These are phyloP conservation scores for Palythoa grandis DNA, from an alignment of 92 coral and sea anemone species.

Conservation along the genomic window DNA sequence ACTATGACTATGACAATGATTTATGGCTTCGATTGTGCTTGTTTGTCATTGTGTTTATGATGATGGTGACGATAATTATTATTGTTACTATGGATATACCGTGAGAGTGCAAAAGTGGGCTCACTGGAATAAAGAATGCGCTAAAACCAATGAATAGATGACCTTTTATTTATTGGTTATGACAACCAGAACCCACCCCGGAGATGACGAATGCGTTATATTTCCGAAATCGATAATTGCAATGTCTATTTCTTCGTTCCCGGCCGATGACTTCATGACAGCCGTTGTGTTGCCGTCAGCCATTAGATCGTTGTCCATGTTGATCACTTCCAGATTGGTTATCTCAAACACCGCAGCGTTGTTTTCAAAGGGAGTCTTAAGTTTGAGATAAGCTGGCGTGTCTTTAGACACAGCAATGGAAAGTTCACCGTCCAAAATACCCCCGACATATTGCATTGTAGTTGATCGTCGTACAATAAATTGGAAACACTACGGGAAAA, in stretches of 20 bases:
- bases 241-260: slow-evolving; percentile 54
- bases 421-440: background rate
- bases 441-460: slow-evolving; percentile 4
- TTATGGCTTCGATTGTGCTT: too few relatives aligned
- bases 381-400: slow-evolving; percentile 32
- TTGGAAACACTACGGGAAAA: slow-evolving; percentile 21
- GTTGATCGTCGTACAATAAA: slow-evolving; percentile 7
- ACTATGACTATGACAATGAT: too few relatives aligned
- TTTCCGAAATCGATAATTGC: slow-evolving; percentile 64
- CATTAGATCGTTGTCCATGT: slow-evolving; percentile 26
- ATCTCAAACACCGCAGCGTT: slow-evolving; percentile 60
- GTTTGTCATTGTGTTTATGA: too few relatives aligned
- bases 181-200: background rate
- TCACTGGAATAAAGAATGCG: background rate
- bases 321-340: slow-evolving; percentile 26
- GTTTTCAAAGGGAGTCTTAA: slow-evolving; percentile 57
- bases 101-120: too few relatives aligned
- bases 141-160: background rate
- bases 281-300: slow-evolving; percentile 54
- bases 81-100: too few relatives aligned
- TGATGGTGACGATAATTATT: too few relatives aligned
- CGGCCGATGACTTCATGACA: slow-evolving; percentile 56
- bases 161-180: background rate
- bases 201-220: slow-evolving; percentile 47
- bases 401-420: slow-evolving; percentile 23